phyloP scores from a whole-genome alignment of 2,888 invertebrate genomes.

The Stratiomys singularior region DNA sequence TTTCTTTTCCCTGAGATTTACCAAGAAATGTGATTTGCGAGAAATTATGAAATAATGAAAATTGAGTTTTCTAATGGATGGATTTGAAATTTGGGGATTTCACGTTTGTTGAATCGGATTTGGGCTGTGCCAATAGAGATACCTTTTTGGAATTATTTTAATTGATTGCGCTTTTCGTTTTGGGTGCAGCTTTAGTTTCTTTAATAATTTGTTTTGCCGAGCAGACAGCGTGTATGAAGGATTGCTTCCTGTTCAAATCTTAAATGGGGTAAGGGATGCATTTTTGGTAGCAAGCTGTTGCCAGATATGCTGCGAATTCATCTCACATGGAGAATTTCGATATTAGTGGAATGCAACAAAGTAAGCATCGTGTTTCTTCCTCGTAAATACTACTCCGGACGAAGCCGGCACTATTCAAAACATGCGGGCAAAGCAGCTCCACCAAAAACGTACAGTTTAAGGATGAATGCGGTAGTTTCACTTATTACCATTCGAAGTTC shows the following conservation, averaged over 20 bases:
- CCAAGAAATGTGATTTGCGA: neutral
- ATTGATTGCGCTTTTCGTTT: no score
- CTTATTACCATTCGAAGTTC: neutral
- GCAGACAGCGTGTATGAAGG: no score
- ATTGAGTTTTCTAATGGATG: slow-evolving; percentile 13
- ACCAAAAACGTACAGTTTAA: neutral
- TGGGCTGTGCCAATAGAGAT: neutral
- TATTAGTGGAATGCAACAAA: slow-evolving; percentile 25
- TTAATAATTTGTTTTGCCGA: no score
- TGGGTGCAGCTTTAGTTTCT: no score
- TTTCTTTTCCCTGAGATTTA: neutral
- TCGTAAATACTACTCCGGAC: neutral
- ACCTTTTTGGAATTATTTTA: neutral
- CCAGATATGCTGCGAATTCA: neutral
- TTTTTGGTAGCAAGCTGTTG: no score
- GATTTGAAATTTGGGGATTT: neutral
- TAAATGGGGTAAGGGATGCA: no score
- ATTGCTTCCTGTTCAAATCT: no score
- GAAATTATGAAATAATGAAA: slow-evolving; percentile 24
- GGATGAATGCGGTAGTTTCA: slow-evolving; percentile 12
- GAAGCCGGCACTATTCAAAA: slow-evolving; percentile 25
- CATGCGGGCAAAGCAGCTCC: slow-evolving; percentile 22
- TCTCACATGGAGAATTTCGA: neutral
- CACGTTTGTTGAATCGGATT: neutral
- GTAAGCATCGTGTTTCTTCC: neutral